A percentile compares a stretch with the other conserved stretches of the same genome.
phyloP scores from a whole-genome alignment of 2,888 invertebrate genomes.

The Polietes domitor region DNA sequence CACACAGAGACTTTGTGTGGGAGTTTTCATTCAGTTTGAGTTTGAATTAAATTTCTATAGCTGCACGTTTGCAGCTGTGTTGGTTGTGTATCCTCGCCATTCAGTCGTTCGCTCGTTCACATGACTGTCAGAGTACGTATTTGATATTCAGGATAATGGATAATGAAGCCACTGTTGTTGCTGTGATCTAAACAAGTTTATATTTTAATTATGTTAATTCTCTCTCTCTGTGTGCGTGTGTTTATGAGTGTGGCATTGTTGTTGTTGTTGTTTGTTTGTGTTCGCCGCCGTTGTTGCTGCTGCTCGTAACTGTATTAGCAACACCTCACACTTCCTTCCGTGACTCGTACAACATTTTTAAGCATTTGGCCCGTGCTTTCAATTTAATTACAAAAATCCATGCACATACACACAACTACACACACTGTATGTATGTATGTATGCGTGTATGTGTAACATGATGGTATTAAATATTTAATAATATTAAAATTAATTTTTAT shows the following conservation, averaged over 20 bases:
- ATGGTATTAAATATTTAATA: conserved; percentile 44
- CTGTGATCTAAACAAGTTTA: conserved; percentile 45
- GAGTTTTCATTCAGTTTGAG: not conserved
- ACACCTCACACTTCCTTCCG: conserved; percentile 22
- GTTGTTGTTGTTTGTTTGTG: conserved; percentile 30
- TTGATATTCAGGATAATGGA: conserved; percentile 36
- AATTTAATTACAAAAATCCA: conserved; percentile 58
- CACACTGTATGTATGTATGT: not conserved
- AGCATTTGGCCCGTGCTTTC: conserved; percentile 41
- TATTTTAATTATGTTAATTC: conserved; percentile 60
- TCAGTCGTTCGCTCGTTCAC: not conserved
- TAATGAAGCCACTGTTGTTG: conserved; percentile 27
- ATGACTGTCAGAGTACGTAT: not conserved
- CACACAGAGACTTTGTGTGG: no score
- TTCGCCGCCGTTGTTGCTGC: not conserved
- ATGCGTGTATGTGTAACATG: not conserved
- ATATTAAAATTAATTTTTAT: conserved; percentile 61
- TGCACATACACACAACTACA: conserved; percentile 5
- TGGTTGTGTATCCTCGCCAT: no score
- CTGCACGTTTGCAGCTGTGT: not conserved
- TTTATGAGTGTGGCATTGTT: not conserved
- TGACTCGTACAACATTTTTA: not conserved
- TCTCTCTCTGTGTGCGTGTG: conserved; percentile 18
- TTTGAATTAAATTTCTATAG: not conserved
- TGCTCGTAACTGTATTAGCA: conserved; percentile 44